Conservation (phyloP, 2,888 invertebrate species). For the Electrophaes corylata region DNA sequence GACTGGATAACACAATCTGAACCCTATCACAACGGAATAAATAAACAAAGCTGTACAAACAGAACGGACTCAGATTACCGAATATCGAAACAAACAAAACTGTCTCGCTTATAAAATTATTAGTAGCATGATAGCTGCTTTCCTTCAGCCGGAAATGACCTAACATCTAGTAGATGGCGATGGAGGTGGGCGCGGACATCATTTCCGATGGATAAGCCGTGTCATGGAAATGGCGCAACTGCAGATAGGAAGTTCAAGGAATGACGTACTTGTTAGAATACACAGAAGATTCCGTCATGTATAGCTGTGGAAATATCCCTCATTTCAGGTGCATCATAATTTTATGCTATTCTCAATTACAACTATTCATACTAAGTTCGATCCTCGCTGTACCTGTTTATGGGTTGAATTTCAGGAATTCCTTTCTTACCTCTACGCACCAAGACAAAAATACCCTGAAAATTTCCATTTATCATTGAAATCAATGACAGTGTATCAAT, state of each 20-base stretch:
- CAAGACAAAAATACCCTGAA: too few relatives aligned
- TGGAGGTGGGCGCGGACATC: conserved; percentile 6
- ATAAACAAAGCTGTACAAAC: too few relatives aligned
- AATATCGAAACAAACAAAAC: not conserved
- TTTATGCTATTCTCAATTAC: not conserved
- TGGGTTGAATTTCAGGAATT: too few relatives aligned
- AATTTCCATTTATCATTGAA: not conserved
- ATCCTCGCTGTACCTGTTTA: too few relatives aligned
- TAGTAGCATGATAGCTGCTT: conserved; percentile 8
- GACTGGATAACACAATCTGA: too few relatives aligned
- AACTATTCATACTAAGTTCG: too few relatives aligned
- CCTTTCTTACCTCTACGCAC: too few relatives aligned
- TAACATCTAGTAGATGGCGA: conserved; percentile 5
- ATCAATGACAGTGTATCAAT: not conserved
- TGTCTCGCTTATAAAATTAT: not conserved
- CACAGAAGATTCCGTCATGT: not conserved
- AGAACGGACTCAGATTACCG: too few relatives aligned
- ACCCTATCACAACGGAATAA: too few relatives aligned
- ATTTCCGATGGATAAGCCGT: conserved; percentile 8
- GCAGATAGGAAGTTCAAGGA: not conserved
- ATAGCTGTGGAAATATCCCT: not conserved
- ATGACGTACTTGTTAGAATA: not conserved
- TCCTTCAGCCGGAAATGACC: conserved; percentile 24
- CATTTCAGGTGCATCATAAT: not conserved
- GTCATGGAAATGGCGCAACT: not conserved